phyloP scores from a whole-genome alignment of 1,140 invertebrate species.

The Panonychus citri region DNA sequence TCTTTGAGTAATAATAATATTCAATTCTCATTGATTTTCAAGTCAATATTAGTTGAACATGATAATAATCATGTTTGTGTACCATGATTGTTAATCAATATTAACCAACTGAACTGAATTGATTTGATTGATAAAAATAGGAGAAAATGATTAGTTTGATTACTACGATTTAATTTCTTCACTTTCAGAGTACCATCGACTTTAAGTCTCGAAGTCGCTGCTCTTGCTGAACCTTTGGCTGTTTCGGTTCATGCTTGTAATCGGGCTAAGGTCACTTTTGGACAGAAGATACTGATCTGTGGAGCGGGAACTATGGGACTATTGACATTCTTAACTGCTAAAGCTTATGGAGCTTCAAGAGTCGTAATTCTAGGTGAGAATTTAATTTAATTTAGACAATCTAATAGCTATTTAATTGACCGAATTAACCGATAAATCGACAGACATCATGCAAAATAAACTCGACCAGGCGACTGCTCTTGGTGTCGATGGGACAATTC shows the following conservation, averaged over 20 bases:
- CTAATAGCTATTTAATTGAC: not conserved
- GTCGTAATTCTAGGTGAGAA: not conserved
- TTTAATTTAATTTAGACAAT: not conserved
- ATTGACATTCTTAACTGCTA: slow-evolving; percentile 23
- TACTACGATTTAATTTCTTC: not conserved
- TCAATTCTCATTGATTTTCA: too few species aligned
- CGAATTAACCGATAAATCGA: not conserved
- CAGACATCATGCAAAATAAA: slow-evolving; percentile 18
- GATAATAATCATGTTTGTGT: too few species aligned
- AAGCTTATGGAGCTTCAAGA: slow-evolving; percentile 1
- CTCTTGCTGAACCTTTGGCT: slow-evolving; percentile 68
- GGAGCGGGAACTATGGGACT: slow-evolving; percentile 80
- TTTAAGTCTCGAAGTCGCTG: slow-evolving; percentile 71
- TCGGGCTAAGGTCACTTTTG: slow-evolving; percentile 43
- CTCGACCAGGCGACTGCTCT: slow-evolving; percentile 40
- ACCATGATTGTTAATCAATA: too few species aligned
- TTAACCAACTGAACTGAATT: too few species aligned
- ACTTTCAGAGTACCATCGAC: slow-evolving; percentile 47
- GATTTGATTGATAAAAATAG: too few species aligned
- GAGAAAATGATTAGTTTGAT: not conserved
- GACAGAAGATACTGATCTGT: slow-evolving; percentile 52
- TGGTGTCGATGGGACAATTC: slow-evolving; percentile 48
- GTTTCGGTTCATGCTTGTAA: slow-evolving; percentile 78
- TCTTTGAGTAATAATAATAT: too few species aligned
- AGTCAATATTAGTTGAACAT: too few species aligned